These are phyloP conservation scores for Archilochus colubris DNA, from an alignment of 2,113 vertebrate genomes.

Conservation along the genomic window DNA sequence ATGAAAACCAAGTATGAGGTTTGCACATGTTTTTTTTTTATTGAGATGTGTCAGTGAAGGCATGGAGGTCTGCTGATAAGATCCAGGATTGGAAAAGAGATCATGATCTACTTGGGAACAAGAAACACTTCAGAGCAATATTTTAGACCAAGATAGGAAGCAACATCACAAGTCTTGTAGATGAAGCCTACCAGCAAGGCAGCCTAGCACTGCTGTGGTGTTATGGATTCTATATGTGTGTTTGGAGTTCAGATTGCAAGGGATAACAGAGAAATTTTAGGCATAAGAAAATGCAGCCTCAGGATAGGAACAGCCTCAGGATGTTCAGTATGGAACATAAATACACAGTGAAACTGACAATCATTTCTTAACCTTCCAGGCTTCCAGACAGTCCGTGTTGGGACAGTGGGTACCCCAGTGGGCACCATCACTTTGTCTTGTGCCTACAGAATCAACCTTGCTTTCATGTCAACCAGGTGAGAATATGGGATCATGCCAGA, in stretches of 20 bases:
- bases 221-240: rapidly evolving
- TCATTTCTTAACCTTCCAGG: slow-evolving; percentile 74
- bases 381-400: slow-evolving; percentile 96
- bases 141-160: neutral
- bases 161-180: neutral
- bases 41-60: neutral
- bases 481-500: neutral
- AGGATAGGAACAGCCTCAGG: too few relatives aligned
- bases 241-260: neutral
- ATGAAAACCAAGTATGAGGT: neutral
- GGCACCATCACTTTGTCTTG: slow-evolving; percentile 96
- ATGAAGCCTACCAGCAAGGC: neutral
- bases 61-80: neutral
- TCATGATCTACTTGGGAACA: neutral
- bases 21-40: neutral
- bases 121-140: neutral
- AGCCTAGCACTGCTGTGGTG: neutral
- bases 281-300: neutral
- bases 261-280: neutral
- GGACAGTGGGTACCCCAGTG: slow-evolving; percentile 93
- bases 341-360: neutral
- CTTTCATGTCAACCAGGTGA: slow-evolving; percentile 97
- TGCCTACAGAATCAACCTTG: slow-evolving; percentile 97
- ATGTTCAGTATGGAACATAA: neutral
- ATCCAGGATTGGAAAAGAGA: neutral